These are phyloP conservation scores for Tyto alba DNA, from an alignment of 2,113 vertebrate species.

Conservation along the genomic window DNA sequence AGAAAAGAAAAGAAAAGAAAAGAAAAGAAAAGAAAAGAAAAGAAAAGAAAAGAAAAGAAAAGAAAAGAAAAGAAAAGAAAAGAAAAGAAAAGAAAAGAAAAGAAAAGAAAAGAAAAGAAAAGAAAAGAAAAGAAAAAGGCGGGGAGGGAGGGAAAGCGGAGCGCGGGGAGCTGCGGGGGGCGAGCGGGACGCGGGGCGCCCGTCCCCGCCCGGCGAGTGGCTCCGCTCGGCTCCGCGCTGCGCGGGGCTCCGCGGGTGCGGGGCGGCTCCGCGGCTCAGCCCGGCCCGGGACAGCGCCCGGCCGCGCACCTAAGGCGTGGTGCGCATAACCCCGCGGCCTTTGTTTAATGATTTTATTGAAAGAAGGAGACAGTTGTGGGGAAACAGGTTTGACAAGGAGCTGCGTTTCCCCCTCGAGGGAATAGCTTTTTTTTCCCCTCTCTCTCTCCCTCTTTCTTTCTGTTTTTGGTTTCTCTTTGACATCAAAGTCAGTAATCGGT, in stretches of 20 bases:
- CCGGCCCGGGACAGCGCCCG: constrained; percentile 4
- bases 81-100: neutral
- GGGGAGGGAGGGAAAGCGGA: too few species aligned
- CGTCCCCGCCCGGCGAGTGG: neutral
- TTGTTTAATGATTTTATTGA: constrained; percentile 75
- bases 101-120: neutral
- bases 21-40: rapidly evolving
- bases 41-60: rapidly evolving
- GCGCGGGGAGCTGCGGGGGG: neutral
- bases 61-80: too few species aligned
- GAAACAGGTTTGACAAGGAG: constrained; percentile 86
- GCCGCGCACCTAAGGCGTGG: constrained; percentile 38
- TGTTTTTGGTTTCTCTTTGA: constrained; percentile 67
- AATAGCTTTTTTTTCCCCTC: constrained; percentile 56
- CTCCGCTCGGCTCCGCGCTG: neutral
- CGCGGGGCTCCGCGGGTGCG: neutral
- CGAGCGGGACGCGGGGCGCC: neutral
- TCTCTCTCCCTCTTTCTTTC: constrained; percentile 41
- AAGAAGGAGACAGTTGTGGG: constrained; percentile 78
- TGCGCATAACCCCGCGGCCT: constrained; percentile 60
- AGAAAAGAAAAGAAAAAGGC: too few species aligned
- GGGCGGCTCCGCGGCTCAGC: neutral
- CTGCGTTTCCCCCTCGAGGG: constrained; percentile 67
- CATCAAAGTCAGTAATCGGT: constrained; percentile 83
- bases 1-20: too few species aligned